A percentile compares a stretch with the other conserved stretches of the same genome.
phyloP scores from a whole-genome alignment of 2,113 vertebrate species.

The Cettia cetti region DNA sequence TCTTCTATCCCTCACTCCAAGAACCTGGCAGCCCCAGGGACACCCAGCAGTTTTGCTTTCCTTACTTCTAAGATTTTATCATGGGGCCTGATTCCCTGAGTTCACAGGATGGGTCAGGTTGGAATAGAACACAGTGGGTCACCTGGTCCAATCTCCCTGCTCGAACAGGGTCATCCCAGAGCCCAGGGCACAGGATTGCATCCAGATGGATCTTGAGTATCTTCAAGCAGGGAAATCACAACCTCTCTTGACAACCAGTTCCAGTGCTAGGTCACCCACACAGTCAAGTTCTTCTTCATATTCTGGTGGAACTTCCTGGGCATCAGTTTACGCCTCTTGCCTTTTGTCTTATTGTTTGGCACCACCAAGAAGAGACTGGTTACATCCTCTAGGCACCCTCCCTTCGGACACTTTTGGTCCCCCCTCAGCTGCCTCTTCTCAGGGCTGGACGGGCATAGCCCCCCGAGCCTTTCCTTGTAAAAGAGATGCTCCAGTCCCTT shows the following conservation, averaged over 20 bases:
- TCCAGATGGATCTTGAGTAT: neutral
- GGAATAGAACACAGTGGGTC: neutral
- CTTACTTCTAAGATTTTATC: rapidly evolving
- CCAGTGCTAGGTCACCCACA: neutral
- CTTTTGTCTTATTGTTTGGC: too few relatives aligned
- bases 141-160: neutral
- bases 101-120: neutral
- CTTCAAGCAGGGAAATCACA: neutral
- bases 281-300: neutral
- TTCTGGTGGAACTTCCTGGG: neutral
- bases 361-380: neutral
- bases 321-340: neutral
- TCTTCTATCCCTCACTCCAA: too few relatives aligned
- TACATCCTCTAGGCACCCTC: too few relatives aligned
- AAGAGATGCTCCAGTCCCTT: too few relatives aligned
- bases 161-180: neutral
- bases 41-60: neutral
- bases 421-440: neutral
- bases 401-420: neutral
- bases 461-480: neutral
- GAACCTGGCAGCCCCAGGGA: neutral
- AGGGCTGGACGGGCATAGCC: neutral
- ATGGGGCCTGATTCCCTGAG: neutral
- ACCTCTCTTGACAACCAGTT: neutral
- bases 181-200: neutral